phyloP scores from a whole-genome alignment of 2,797 vertebrate species.

The Clarias fuscus region DNA sequence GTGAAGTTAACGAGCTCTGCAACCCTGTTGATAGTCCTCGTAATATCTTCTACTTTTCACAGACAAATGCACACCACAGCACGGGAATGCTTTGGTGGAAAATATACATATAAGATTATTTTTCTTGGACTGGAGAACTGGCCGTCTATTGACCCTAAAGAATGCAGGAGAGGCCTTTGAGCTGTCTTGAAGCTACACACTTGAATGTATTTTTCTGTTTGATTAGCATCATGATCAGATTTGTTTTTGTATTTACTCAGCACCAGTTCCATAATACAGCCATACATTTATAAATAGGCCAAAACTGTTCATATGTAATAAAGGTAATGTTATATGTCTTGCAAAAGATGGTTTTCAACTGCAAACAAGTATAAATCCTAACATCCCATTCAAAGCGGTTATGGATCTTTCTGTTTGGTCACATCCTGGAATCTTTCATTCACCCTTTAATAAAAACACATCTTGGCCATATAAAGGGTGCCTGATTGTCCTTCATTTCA shows the following conservation, averaged over 20 bases:
- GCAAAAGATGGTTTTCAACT: not conserved
- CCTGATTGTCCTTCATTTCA: slow-evolving; percentile 37
- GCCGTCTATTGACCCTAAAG: slow-evolving; percentile 46
- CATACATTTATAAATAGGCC: not conserved
- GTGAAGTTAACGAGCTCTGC: slow-evolving; percentile 61
- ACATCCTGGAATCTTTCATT: not conserved
- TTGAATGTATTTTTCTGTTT: not conserved
- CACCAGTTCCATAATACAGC: not conserved
- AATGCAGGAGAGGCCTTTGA: slow-evolving; percentile 22
- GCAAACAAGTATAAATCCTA: not conserved
- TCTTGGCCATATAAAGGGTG: not conserved
- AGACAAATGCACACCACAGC: slow-evolving; percentile 58
- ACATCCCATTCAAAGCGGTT: not conserved
- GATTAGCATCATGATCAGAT: not conserved
- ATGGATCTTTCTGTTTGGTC: not conserved
- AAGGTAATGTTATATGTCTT: not conserved
- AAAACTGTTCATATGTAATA: not conserved
- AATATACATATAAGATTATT: slow-evolving; percentile 48
- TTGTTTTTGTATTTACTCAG: not conserved
- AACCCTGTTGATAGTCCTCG: slow-evolving; percentile 57
- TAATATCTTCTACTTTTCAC: slow-evolving; percentile 58
- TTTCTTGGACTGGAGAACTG: slow-evolving; percentile 42
- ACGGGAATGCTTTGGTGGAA: slow-evolving; percentile 41
- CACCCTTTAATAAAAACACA: not conserved
- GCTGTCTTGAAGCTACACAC: slow-evolving; percentile 28